These are phyloP conservation scores for Tyrophagus putrescentiae DNA, from an alignment of 1,140 invertebrate species.

Conservation along the genomic window DNA sequence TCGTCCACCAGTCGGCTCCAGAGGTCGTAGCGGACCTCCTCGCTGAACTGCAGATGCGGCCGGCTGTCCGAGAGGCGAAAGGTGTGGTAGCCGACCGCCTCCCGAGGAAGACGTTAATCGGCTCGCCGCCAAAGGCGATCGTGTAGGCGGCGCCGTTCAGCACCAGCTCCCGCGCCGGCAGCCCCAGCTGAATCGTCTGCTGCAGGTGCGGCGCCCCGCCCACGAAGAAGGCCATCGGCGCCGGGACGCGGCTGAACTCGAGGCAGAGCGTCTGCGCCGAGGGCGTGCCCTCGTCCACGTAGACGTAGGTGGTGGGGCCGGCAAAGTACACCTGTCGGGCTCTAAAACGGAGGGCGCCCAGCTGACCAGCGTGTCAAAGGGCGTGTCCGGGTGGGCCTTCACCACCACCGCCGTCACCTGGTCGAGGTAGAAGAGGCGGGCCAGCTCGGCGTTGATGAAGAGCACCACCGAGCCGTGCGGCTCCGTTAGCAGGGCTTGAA, in stretches of 20 bases:
- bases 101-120: conserved; percentile 64
- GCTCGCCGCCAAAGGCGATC: conserved; percentile 78
- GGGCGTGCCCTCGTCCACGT: conserved; percentile 28
- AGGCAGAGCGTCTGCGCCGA: conserved; percentile 22
- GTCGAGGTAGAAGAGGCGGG: conserved; percentile 22
- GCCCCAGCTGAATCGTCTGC: conserved; percentile 61
- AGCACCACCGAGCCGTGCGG: conserved; percentile 7
- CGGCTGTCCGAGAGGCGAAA: conserved; percentile 65
- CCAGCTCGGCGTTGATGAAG: conserved; percentile 12
- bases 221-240: conserved; percentile 34
- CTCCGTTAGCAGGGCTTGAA: neutral
- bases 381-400: conserved; percentile 11
- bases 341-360: conserved; percentile 34
- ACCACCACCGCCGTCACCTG: conserved; percentile 16
- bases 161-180: conserved; percentile 75
- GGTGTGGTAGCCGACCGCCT: conserved; percentile 48
- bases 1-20: conserved; percentile 11
- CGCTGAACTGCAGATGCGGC: conserved; percentile 44
- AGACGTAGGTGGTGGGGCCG: conserved; percentile 28
- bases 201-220: conserved; percentile 27
- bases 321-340: conserved; percentile 67
- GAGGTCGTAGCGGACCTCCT: conserved; percentile 28
- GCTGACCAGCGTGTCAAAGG: conserved; percentile 20
- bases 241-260: conserved; percentile 21
- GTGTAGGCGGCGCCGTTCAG: conserved; percentile 70